phyloP scores from a whole-genome alignment of 2,797 vertebrate species.

The Sebastolobus alascanus region DNA sequence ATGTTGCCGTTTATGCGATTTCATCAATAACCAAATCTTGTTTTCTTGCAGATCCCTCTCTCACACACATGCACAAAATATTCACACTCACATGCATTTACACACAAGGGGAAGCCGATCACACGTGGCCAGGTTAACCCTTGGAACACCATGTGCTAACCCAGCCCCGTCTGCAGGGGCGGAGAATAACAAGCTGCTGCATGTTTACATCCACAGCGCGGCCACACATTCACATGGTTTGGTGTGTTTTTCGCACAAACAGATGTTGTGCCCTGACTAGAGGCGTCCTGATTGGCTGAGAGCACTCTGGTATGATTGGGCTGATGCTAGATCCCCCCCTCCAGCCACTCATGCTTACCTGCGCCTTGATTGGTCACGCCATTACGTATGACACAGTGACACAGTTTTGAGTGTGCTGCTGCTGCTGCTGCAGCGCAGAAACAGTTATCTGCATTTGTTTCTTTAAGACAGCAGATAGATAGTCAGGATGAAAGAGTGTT shows the following conservation, averaged over 20 bases:
- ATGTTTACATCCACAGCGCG: conserved; percentile 17
- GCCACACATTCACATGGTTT: conserved; percentile 24
- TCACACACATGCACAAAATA: neutral
- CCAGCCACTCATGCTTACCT: conserved; percentile 57
- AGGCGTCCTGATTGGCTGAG: conserved; percentile 58
- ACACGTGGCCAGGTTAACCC: neutral
- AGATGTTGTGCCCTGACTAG: conserved; percentile 17
- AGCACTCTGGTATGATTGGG: conserved; percentile 52
- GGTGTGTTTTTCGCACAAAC: conserved; percentile 19
- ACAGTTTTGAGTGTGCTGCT: conserved; percentile 60
- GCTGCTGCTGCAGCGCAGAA: conserved; percentile 10
- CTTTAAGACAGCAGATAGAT: neutral
- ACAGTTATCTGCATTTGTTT: conserved; percentile 11
- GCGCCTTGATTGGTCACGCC: conserved; percentile 66
- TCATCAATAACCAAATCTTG: neutral
- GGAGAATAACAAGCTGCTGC: conserved; percentile 15
- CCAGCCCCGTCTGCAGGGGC: conserved; percentile 4
- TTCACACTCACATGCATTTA: conserved; percentile 4
- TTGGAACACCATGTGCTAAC: neutral
- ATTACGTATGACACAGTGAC: conserved; percentile 79
- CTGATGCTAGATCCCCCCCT: conserved; percentile 24
- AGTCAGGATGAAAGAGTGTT: neutral
- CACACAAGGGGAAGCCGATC: neutral
- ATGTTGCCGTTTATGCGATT: neutral
- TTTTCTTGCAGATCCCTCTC: neutral